These are phyloP conservation scores for Antheraea pernyi DNA, from an alignment of 1,140 invertebrate species.

Conservation along the genomic window DNA sequence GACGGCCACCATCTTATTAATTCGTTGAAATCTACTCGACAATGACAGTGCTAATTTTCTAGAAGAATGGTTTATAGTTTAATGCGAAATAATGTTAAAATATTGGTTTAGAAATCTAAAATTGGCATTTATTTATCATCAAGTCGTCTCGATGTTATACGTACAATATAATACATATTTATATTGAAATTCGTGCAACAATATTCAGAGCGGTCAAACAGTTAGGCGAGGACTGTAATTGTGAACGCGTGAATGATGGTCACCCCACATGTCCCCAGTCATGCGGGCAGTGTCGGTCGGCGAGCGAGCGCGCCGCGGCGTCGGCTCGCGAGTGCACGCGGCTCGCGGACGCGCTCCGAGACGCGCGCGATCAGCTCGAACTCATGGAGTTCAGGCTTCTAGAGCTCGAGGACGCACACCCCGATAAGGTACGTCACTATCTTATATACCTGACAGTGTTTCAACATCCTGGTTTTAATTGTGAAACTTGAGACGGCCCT, in stretches of 20 bases:
- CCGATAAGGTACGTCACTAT: constrained; percentile 56
- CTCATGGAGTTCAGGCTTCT: constrained; percentile 82
- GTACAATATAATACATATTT: no score
- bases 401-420: constrained; percentile 78
- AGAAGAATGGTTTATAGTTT: no score
- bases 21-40: no score
- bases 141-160: no score
- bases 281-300: constrained; percentile 64
- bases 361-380: constrained; percentile 81
- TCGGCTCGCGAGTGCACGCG: constrained; percentile 74
- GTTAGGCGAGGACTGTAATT: not conserved
- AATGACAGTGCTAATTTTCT: no score
- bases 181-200: no score
- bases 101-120: no score
- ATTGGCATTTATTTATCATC: no score
- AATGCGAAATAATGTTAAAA: no score
- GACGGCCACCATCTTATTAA: no score
- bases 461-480: not conserved
- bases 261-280: constrained; percentile 39
- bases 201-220: no score
- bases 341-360: constrained; percentile 78
- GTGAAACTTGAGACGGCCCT: no score
- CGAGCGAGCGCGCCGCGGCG: constrained; percentile 57
- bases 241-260: not conserved
- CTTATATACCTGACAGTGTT: not conserved